phyloP scores from a whole-genome alignment of 35 echinoderm and acorn worm genomes.

The Acanthaster planci region DNA sequence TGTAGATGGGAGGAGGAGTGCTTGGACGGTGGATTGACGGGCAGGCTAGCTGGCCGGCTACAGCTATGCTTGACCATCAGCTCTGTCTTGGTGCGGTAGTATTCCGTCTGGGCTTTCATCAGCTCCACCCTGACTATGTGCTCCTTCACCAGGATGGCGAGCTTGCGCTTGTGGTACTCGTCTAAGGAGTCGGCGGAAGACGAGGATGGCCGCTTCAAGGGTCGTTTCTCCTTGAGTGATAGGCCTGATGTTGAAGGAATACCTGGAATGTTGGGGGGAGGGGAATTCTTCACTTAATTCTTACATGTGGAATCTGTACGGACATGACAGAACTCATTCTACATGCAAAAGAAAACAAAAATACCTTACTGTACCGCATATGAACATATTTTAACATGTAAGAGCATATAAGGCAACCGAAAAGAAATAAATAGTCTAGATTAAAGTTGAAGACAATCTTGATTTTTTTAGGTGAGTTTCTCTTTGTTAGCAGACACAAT shows the following conservation, averaged over 20 bases:
- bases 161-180: slow-evolving; percentile 5
- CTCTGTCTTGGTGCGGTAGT: slow-evolving; percentile 17
- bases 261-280: not conserved
- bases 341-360: too few species aligned
- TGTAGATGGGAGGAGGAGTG: too few species aligned
- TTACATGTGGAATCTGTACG: too few species aligned
- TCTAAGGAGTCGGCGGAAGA: not conserved
- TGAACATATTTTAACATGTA: too few species aligned
- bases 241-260: slow-evolving; percentile 13
- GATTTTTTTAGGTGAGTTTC: too few species aligned
- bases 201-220: not conserved
- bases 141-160: slow-evolving; percentile 1
- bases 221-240: not conserved
- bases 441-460: too few species aligned
- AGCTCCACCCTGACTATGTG: not conserved
- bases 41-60: not conserved
- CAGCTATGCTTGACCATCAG: not conserved
- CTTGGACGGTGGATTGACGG: not conserved
- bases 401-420: too few species aligned
- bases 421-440: too few species aligned
- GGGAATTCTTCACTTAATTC: too few species aligned
- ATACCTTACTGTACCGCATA: too few species aligned
- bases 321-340: too few species aligned
- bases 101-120: slow-evolving; percentile 9
- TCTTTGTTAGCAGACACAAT: too few species aligned